Evolutionary conservation across 2,888 invertebrate genomes (phyloP).

Genomic region (Megalurothrips usitatus): DNA sequence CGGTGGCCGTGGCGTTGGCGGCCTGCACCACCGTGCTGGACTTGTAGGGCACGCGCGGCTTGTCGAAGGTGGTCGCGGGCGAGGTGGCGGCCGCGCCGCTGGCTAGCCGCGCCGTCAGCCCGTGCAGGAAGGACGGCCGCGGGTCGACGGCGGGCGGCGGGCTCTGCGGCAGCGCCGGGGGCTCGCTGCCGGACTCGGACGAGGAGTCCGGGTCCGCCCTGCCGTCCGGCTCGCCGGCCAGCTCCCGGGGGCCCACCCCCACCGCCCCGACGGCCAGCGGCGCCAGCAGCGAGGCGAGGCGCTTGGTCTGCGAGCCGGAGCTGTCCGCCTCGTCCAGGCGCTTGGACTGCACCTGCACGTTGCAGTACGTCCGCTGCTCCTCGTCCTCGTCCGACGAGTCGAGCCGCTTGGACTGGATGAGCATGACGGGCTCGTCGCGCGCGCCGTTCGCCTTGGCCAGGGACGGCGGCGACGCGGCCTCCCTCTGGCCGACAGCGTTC

Average conservation of each 20-base stretch:
- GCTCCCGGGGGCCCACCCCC: slow-evolving; percentile 61
- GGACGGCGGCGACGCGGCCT: not conserved
- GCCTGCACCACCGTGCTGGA: slow-evolving; percentile 35
- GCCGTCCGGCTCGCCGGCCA: slow-evolving; percentile 83
- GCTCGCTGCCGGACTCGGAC: slow-evolving; percentile 53
- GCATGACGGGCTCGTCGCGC: not conserved
- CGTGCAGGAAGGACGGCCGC: slow-evolving; percentile 68
- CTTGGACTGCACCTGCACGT: slow-evolving; percentile 7
- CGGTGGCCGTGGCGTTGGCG: not conserved
- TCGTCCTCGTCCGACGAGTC: slow-evolving; percentile 12
- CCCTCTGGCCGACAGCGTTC: not conserved
- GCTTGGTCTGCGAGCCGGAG: slow-evolving; percentile 18
- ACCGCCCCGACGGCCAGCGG: slow-evolving; percentile 35
- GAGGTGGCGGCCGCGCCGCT: not conserved
- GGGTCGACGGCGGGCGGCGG: slow-evolving; percentile 58
- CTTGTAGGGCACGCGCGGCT: slow-evolving; percentile 41
- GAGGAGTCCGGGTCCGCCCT: slow-evolving; percentile 74
- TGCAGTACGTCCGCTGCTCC: slow-evolving; percentile 10
- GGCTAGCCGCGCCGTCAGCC: slow-evolving; percentile 47
- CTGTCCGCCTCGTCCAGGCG: not conserved
- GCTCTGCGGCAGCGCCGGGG: slow-evolving; percentile 65
- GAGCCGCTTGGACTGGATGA: slow-evolving; percentile 14
- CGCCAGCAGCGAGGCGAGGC: slow-evolving; percentile 34
- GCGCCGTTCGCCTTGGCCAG: not conserved
- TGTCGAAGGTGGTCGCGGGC: slow-evolving; percentile 34